Percentiles rank a stretch among this genome's conserved stretches.
Evolutionary conservation across 30 jellyfish, hydroid and myxozoan genomes (phyloP).

Genomic region (Aurelia coerulea): DNA sequence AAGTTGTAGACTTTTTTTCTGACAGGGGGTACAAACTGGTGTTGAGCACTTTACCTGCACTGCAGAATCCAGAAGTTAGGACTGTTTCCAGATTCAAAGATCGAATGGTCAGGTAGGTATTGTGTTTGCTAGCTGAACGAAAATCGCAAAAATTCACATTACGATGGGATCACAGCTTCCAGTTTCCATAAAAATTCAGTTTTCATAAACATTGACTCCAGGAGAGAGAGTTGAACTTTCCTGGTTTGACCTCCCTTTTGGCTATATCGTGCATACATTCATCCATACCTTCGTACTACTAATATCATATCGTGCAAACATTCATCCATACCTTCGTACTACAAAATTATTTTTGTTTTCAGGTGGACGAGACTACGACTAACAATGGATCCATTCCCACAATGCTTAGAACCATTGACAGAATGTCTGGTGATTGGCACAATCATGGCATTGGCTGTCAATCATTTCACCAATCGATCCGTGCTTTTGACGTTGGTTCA

Average conservation of each 20-base stretch:
- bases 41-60: constrained; percentile 88
- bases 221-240: no score
- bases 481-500: constrained; percentile 33
- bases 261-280: no score
- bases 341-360: not conserved
- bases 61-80: constrained; percentile 82
- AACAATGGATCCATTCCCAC: constrained; percentile 87
- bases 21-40: constrained; percentile 79
- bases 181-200: no score
- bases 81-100: constrained; percentile 60
- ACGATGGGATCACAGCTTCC: no score
- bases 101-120: constrained; percentile 80
- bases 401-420: constrained; percentile 85
- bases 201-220: no score
- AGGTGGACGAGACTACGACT: constrained; percentile 93
- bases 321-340: no score
- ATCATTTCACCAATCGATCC: constrained; percentile 51
- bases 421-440: constrained; percentile 86
- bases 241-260: no score
- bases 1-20: not conserved
- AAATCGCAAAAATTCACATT: no score
- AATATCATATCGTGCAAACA: no score
- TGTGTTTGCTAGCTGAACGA: no score
- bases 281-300: no score
- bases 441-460: constrained; percentile 64